These are phyloP conservation scores for Sarcophaga variegata DNA, from an alignment of 2,888 invertebrate species.

Conservation along the genomic window DNA sequence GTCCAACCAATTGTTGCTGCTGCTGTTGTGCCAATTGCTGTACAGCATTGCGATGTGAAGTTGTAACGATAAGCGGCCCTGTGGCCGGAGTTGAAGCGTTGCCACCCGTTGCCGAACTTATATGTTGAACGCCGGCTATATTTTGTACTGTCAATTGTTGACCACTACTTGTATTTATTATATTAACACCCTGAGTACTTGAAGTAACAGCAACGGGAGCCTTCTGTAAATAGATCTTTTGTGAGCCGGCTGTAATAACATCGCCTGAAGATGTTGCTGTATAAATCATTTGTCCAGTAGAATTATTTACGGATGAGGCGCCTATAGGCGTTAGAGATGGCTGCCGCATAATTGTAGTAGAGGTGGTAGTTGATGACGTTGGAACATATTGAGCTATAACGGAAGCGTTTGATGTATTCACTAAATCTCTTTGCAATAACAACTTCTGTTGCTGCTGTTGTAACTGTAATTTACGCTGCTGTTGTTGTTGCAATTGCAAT, in stretches of 20 bases:
- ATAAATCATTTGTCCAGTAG: constrained; percentile 76
- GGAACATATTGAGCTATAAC: constrained; percentile 74
- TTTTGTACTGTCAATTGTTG: constrained; percentile 79
- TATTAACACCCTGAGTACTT: constrained; percentile 74
- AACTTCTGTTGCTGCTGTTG: constrained; percentile 75
- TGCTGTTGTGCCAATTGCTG: constrained; percentile 73
- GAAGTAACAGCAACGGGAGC: constrained; percentile 73
- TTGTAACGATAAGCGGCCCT: constrained; percentile 77
- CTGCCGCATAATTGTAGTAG: constrained; percentile 71
- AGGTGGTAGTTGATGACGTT: constrained; percentile 66
- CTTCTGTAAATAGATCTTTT: constrained; percentile 78
- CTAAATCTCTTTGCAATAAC: constrained; percentile 77
- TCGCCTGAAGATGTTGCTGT: constrained; percentile 76
- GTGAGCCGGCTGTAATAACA: constrained; percentile 72
- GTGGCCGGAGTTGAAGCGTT: constrained; percentile 70
- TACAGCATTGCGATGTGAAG: constrained; percentile 75
- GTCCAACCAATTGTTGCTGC: constrained; percentile 74
- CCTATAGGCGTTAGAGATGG: constrained; percentile 76
- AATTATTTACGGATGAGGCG: constrained; percentile 75
- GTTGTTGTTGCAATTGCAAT: constrained; percentile 72
- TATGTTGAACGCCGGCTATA: constrained; percentile 75
- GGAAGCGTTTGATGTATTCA: constrained; percentile 70
- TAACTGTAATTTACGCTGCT: constrained; percentile 67
- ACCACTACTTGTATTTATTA: constrained; percentile 78
- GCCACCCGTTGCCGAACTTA: constrained; percentile 62